Percentiles rank a stretch among this genome's conserved stretches.
Evolutionary conservation across 1,140 invertebrate species (phyloP).

Genomic region (Ceratoteleas bidentatus): DNA sequence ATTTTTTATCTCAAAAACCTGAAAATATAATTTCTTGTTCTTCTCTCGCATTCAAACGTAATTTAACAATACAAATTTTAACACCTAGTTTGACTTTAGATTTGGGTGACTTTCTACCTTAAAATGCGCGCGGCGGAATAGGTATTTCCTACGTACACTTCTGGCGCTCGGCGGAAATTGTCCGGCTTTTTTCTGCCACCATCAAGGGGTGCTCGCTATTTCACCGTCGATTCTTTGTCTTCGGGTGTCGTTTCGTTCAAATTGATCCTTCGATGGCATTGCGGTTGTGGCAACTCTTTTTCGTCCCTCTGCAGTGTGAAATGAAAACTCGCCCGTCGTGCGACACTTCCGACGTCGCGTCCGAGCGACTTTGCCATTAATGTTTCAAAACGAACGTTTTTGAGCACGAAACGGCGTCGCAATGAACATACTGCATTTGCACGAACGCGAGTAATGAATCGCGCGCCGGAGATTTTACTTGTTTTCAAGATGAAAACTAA

Average conservation of each 20-base stretch:
- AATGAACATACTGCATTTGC: conserved; percentile 57
- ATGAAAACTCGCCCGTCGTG: too few relatives aligned
- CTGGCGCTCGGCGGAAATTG: conserved; percentile 46
- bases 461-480: conserved; percentile 37
- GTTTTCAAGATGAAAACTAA: conserved; percentile 51
- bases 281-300: conserved; percentile 3
- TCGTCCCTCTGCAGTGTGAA: too few relatives aligned
- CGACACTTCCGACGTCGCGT: too few relatives aligned
- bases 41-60: too few relatives aligned
- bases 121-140: conserved; percentile 51
- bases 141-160: conserved; percentile 45
- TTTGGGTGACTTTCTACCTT: too few relatives aligned
- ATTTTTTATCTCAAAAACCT: too few relatives aligned
- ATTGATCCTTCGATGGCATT: conserved; percentile 30
- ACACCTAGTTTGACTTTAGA: too few relatives aligned
- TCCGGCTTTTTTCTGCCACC: conserved; percentile 44
- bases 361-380: too few relatives aligned
- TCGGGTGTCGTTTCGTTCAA: conserved; percentile 23
- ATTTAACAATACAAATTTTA: too few relatives aligned
- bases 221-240: conserved; percentile 47
- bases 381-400: too few relatives aligned
- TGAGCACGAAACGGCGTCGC: conserved; percentile 38
- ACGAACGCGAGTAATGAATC: conserved; percentile 53
- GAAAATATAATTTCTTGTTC: too few relatives aligned
- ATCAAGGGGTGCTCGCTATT: conserved; percentile 41